These are phyloP conservation scores for Andrena praecox DNA, from an alignment of 2,888 invertebrate genomes.

Conservation along the genomic window DNA sequence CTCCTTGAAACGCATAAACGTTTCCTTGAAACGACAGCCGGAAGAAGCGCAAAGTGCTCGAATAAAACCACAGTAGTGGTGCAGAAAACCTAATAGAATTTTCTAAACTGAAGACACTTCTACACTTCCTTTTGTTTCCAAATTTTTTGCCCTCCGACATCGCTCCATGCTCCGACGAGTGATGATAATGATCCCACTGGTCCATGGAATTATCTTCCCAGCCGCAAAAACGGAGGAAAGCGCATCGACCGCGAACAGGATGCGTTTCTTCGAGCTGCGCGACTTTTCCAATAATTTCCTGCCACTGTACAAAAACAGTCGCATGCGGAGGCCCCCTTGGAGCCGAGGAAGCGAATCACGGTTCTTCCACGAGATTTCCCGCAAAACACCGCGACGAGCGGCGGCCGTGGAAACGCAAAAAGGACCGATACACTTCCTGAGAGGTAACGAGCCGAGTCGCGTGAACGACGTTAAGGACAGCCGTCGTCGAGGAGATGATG, in stretches of 20 bases:
- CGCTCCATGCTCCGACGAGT: too few species aligned
- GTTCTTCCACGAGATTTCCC: constrained; percentile 11
- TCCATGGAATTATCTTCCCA: too few species aligned
- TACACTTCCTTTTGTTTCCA: too few species aligned
- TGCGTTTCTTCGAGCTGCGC: neutral
- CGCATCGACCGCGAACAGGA: neutral
- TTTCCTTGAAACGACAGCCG: too few species aligned
- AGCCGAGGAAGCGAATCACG: neutral
- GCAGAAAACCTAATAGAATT: too few species aligned
- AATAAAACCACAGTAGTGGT: too few species aligned
- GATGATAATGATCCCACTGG: too few species aligned
- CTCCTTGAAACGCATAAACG: too few species aligned
- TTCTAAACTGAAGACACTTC: too few species aligned
- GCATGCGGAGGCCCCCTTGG: neutral
- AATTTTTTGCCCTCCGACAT: too few species aligned
- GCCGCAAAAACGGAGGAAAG: neutral
- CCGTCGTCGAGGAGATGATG: too few species aligned
- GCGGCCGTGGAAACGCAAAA: neutral
- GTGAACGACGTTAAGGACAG: neutral
- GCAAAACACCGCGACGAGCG: neutral
- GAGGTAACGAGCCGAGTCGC: constrained; percentile 19
- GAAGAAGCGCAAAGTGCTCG: too few species aligned
- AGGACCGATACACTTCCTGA: constrained; percentile 7
- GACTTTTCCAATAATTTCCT: constrained; percentile 3
- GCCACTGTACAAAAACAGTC: neutral